These are phyloP conservation scores for Ochropleura plecta DNA, from an alignment of 2,888 invertebrate genomes.

Conservation along the genomic window DNA sequence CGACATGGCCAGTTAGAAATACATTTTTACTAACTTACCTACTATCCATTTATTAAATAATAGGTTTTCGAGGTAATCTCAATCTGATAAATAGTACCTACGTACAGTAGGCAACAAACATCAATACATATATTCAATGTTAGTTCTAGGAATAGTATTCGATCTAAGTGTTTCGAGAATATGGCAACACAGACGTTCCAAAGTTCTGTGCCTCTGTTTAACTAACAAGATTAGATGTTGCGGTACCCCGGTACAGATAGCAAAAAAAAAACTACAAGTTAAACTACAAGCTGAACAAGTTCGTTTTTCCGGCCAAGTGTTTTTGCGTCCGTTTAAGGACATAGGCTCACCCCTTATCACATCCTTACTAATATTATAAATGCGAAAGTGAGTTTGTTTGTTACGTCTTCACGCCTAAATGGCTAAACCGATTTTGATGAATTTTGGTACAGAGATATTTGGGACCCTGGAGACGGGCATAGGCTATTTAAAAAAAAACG, in stretches of 20 bases:
- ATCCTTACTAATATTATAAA: too few relatives aligned
- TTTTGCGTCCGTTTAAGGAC: too few relatives aligned
- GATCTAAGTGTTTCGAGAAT: constrained; percentile 34
- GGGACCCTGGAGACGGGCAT: too few relatives aligned
- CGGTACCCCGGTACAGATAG: not conserved
- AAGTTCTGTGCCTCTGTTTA: not conserved
- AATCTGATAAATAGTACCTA: constrained; percentile 10
- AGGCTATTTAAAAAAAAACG: too few relatives aligned
- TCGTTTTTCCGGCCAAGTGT: not conserved
- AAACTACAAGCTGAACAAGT: too few relatives aligned
- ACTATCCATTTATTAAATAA: not conserved
- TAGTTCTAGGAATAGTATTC: constrained; percentile 54
- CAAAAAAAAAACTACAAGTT: not conserved
- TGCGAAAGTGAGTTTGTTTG: too few relatives aligned
- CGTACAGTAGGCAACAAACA: not conserved
- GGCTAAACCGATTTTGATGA: too few relatives aligned
- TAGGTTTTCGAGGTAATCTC: constrained; percentile 17
- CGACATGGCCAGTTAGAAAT: too few relatives aligned
- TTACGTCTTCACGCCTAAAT: too few relatives aligned
- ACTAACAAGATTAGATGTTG: not conserved
- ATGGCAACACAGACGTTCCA: not conserved
- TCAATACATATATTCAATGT: constrained; percentile 34
- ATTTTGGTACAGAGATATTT: too few relatives aligned
- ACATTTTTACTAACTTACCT: not conserved
- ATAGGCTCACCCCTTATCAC: too few relatives aligned